A percentile compares a stretch with the other conserved stretches of the same genome.
Conservation (phyloP, 92 coral and sea anemone species). For the Micromussa lordhowensis region DNA sequence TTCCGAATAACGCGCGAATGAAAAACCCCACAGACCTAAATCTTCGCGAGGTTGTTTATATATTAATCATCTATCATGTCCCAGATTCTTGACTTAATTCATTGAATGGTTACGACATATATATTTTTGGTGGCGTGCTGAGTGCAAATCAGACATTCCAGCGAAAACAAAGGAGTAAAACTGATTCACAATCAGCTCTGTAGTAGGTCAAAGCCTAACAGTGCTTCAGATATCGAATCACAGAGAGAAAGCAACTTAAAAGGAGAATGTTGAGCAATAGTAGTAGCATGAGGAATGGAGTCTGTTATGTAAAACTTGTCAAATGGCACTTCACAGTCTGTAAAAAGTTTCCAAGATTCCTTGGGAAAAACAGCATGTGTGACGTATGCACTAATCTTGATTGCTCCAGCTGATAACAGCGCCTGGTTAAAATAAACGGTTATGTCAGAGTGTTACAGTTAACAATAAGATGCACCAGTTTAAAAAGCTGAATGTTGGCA, state of each 20-base stretch:
- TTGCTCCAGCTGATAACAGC: conserved; percentile 81
- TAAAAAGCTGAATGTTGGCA: too few species aligned
- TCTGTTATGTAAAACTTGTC: conserved; percentile 96
- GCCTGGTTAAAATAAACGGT: conserved; percentile 62
- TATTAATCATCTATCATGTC: too few species aligned
- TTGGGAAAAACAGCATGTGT: conserved; percentile 97
- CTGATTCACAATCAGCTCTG: conserved; percentile 67
- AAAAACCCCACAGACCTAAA: too few species aligned
- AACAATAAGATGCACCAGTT: not conserved
- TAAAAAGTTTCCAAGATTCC: conserved; percentile 92
- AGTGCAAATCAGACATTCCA: too few species aligned
- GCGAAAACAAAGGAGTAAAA: not conserved
- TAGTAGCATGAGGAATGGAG: conserved; percentile 87
- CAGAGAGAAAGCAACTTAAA: conserved; percentile 88
- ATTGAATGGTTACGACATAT: too few species aligned
- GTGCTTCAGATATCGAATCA: conserved; percentile 86
- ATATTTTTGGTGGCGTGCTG: too few species aligned
- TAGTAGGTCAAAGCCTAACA: conserved; percentile 89
- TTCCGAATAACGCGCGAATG: too few species aligned
- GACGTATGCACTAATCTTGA: conserved; percentile 91
- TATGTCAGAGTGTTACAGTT: not conserved
- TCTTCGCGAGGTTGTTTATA: too few species aligned
- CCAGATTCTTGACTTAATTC: too few species aligned
- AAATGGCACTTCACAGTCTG: conserved; percentile 86
- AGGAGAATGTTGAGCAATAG: conserved; percentile 83